Percentiles rank a stretch among this genome's conserved stretches.
Conservation (phyloP, 2,888 invertebrate species). For the Seira sanloemensis region DNA sequence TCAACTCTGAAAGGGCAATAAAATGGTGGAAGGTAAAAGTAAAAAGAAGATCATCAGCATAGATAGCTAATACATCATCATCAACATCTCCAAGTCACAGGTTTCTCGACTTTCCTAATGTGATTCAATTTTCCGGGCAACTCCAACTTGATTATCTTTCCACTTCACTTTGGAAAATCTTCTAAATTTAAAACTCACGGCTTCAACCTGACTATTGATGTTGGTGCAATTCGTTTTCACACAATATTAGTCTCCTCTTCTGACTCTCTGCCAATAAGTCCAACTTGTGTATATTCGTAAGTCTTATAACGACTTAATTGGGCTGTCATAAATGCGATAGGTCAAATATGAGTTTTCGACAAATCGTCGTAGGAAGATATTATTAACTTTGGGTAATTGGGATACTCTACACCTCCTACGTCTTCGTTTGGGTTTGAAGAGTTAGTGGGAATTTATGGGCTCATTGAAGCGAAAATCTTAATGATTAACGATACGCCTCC, state of each 20-base stretch:
- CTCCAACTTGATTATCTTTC: conserved; percentile 7
- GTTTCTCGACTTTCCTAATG: background rate
- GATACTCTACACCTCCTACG: background rate
- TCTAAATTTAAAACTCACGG: too few relatives aligned
- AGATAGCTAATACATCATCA: conserved; percentile 38
- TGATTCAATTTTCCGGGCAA: background rate
- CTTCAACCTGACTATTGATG: background rate
- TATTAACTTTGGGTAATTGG: conserved; percentile 4
- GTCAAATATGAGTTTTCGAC: conserved; percentile 17
- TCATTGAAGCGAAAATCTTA: background rate
- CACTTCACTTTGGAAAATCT: background rate
- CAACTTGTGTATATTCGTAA: background rate
- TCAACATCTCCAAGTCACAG: conserved; percentile 3
- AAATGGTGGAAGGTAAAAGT: background rate
- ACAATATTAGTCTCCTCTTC: background rate
- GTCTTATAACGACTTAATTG: background rate
- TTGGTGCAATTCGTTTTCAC: conserved; percentile 30
- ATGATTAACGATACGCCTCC: conserved; percentile 4
- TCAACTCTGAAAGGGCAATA: conserved; percentile 19
- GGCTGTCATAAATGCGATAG: background rate
- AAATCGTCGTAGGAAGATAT: background rate
- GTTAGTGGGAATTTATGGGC: too few relatives aligned
- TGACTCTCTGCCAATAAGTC: too few relatives aligned
- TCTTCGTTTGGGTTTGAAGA: too few relatives aligned
- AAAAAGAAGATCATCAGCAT: conserved; percentile 19